These are phyloP conservation scores for Dicyrtoma fusca DNA, from an alignment of 2,888 invertebrate species.

Conservation along the genomic window DNA sequence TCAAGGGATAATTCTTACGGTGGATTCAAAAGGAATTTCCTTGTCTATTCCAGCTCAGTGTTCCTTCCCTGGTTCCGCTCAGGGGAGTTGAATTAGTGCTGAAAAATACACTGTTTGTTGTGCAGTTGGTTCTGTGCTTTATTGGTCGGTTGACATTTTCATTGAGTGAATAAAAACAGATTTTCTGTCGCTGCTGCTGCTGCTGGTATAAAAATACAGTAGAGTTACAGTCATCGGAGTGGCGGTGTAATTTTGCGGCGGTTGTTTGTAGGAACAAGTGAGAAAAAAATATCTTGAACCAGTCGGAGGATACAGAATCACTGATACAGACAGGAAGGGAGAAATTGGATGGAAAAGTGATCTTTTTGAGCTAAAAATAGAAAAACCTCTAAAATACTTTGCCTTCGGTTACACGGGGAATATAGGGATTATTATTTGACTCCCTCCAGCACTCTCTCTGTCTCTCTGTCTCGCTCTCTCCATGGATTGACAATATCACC, in stretches of 20 bases:
- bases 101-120: not conserved
- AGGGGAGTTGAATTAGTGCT: not conserved
- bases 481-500: too few species aligned
- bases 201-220: too few species aligned
- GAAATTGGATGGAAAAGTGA: conserved; percentile 12
- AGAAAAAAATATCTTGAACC: not conserved
- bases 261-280: not conserved
- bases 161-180: too few species aligned
- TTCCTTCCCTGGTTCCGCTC: not conserved
- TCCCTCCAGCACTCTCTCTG: conserved; percentile 6
- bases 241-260: not conserved
- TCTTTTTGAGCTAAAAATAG: not conserved
- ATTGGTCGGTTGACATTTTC: too few species aligned
- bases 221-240: too few species aligned
- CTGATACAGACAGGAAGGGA: not conserved
- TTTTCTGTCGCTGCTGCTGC: too few species aligned
- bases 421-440: conserved; percentile 12
- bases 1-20: not conserved
- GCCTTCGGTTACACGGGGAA: not conserved
- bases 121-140: too few species aligned
- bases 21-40: not conserved
- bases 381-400: conserved; percentile 1
- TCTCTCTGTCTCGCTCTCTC: too few species aligned
- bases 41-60: not conserved
- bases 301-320: too few species aligned